Evolutionary conservation across 2,113 vertebrate species (phyloP).

Genomic region (Lepus americanus): DNA sequence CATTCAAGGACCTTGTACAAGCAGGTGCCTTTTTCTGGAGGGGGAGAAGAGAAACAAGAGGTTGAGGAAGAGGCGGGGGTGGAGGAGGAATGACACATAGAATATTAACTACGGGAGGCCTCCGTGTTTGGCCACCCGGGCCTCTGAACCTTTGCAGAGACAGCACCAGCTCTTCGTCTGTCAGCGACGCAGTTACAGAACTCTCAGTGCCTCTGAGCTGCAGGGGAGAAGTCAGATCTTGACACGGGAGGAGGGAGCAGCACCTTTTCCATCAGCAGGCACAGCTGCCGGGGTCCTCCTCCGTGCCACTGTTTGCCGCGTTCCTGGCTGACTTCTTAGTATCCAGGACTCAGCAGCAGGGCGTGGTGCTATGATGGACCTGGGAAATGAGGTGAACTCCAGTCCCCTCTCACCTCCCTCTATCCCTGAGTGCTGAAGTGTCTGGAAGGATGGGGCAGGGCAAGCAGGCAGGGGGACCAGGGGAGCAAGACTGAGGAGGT

Average conservation of each 20-base stretch:
- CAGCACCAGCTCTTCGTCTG: background rate
- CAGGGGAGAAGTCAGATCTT: background rate
- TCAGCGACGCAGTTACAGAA: background rate
- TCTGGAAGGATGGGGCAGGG: fast-evolving
- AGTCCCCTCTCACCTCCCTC: background rate
- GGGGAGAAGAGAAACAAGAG: background rate
- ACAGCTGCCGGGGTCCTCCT: background rate
- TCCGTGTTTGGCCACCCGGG: background rate
- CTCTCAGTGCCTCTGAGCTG: background rate
- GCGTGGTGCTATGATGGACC: background rate
- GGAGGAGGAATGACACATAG: background rate
- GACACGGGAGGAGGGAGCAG: fast-evolving
- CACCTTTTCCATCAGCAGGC: background rate
- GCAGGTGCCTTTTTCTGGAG: background rate
- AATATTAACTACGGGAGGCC: too few species aligned
- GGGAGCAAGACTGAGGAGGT: background rate
- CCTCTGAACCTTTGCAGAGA: background rate
- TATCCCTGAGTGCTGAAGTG: background rate
- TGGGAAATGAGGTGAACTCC: background rate
- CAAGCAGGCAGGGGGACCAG: background rate
- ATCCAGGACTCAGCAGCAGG: background rate
- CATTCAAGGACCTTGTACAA: background rate
- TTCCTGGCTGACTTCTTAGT: background rate
- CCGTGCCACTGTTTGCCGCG: background rate
- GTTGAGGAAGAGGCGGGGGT: background rate